phyloP scores from a whole-genome alignment of 2,888 invertebrate genomes.

The Caenorhabditis angaria region DNA sequence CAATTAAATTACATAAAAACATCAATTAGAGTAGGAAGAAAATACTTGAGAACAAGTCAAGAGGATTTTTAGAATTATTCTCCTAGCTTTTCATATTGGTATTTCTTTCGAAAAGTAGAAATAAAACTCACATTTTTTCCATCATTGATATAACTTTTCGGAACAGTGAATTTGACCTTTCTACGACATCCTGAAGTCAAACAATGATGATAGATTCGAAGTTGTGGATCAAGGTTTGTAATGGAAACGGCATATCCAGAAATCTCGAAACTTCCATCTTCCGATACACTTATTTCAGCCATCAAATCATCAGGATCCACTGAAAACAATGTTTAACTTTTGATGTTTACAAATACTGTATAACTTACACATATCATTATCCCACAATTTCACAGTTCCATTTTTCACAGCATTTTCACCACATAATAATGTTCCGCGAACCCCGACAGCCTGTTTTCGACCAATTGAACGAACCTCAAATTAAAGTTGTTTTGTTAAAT shows the following conservation, averaged over 20 bases:
- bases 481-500: too few species aligned
- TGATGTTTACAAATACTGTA: background rate
- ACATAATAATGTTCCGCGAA: constrained; percentile 43
- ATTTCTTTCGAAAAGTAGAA: too few species aligned
- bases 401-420: constrained; percentile 30
- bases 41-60: background rate
- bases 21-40: too few species aligned
- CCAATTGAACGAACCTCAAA: constrained; percentile 34
- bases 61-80: background rate
- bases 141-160: constrained; percentile 49
- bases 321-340: constrained; percentile 7
- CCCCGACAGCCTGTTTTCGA: constrained; percentile 42
- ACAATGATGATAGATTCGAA: constrained; percentile 52
- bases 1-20: too few species aligned
- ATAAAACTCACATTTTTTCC: constrained; percentile 42
- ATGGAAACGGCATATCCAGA: constrained; percentile 29
- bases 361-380: constrained; percentile 42
- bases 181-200: constrained; percentile 40
- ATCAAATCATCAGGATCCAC: constrained; percentile 51
- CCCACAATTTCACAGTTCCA: constrained; percentile 51
- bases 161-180: constrained; percentile 51
- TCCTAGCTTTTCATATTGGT: too few species aligned
- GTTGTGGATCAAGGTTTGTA: constrained; percentile 46
- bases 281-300: constrained; percentile 16
- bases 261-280: constrained; percentile 31